Conservation (phyloP, 2,113 vertebrate species). For the Lethenteron camtschaticum region DNA sequence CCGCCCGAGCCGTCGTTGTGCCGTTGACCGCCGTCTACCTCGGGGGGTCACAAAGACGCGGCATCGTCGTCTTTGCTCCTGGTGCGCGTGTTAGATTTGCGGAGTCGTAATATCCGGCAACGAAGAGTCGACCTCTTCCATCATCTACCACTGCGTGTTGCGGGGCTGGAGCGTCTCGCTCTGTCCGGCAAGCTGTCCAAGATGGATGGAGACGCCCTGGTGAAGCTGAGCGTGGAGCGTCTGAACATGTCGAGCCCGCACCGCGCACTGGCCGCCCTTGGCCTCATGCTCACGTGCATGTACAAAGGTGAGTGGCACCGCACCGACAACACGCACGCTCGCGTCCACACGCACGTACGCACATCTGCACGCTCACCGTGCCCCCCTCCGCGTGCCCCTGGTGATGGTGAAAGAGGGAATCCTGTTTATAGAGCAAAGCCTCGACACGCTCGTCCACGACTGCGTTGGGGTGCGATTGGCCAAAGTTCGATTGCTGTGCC, state of each 20-base stretch:
- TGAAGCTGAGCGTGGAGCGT: constrained; percentile 81
- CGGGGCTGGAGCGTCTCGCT: constrained; percentile 70
- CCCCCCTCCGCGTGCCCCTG: too few relatives aligned
- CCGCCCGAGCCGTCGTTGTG: not conserved
- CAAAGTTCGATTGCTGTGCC: too few relatives aligned
- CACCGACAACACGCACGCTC: not conserved
- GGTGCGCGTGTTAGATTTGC: constrained; percentile 35
- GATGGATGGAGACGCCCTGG: constrained; percentile 58
- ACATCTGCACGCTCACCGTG: too few relatives aligned
- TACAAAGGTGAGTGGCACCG: constrained; percentile 56
- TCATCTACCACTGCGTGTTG: constrained; percentile 76
- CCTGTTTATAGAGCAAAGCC: too few relatives aligned
- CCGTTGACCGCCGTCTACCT: not conserved
- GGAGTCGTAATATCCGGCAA: constrained; percentile 73
- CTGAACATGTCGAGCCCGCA: constrained; percentile 87
- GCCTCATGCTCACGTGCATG: constrained; percentile 98
- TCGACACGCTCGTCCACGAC: too few relatives aligned
- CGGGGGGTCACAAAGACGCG: not conserved
- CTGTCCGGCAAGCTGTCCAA: constrained; percentile 81
- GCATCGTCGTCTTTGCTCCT: not conserved
- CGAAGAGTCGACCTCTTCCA: constrained; percentile 68
- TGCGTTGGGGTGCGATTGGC: too few relatives aligned
- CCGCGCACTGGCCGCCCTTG: constrained; percentile 81
- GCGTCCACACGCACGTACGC: too few relatives aligned
- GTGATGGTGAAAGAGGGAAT: too few relatives aligned